Conservation (phyloP, 2,797 vertebrate genomes). For the Lycodopsis pacificus region DNA sequence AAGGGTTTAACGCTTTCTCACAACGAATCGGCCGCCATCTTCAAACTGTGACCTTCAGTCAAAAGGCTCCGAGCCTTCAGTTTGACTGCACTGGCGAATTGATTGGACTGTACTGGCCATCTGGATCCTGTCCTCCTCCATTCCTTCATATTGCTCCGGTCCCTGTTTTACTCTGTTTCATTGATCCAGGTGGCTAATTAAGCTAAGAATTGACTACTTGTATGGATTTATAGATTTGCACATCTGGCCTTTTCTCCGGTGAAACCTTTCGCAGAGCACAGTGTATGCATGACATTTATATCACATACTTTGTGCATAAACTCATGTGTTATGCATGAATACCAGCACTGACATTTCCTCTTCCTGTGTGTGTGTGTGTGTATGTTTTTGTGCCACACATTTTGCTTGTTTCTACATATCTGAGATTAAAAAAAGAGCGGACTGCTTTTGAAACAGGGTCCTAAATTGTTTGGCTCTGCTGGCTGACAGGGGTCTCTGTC, state of each 20-base stretch:
- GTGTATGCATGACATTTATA: constrained; percentile 50
- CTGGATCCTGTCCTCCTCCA: constrained; percentile 33
- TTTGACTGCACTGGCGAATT: constrained; percentile 45
- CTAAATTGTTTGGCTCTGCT: background rate
- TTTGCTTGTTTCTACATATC: background rate
- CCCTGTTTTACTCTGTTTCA: constrained; percentile 23
- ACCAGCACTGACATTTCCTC: background rate
- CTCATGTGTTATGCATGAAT: constrained; percentile 43
- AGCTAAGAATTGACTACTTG: constrained; percentile 41
- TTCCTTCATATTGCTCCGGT: constrained; percentile 16
- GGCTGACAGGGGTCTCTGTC: background rate
- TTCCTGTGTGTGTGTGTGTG: background rate
- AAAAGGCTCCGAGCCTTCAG: constrained; percentile 16
- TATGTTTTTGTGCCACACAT: background rate
- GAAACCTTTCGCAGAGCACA: constrained; percentile 23
- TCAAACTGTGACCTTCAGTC: constrained; percentile 46
- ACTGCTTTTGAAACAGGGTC: background rate
- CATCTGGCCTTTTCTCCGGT: constrained; percentile 47
- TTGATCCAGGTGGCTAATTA: constrained; percentile 41
- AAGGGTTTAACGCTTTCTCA: constrained; percentile 22
- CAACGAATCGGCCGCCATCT: background rate
- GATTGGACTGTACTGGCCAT: constrained; percentile 41
- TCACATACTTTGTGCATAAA: constrained; percentile 9
- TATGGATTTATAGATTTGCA: constrained; percentile 58
- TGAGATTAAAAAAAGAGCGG: background rate